Evolutionary conservation across 2,888 invertebrate species (phyloP), one percentile per base, ranked within the genome.

Genomic region (Hypomecis punctinalis): DNA sequence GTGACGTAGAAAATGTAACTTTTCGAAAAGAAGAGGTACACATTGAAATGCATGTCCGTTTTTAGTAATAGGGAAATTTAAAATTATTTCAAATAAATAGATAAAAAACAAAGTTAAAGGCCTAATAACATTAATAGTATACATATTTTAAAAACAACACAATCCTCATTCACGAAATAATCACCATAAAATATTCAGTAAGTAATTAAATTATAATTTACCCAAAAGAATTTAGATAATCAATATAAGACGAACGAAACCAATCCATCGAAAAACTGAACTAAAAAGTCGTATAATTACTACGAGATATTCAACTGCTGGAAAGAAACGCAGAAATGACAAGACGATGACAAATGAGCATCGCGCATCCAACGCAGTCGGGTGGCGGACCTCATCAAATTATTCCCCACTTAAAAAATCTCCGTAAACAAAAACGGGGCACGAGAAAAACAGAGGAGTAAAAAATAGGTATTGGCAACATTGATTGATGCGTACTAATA

Each of bases 401-500:
- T 91, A 92, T 92, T 90, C 91, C 91, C 87, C 90, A 89, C 91
- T 91, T 91, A 90, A 93, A 92, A 92, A 92, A 91, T 91, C 90
- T 88, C 81, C 88, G 88, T 90, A 92, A 92, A 92, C 91, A 92
- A 93, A 93, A 92, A 92, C 88, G 83, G 84, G 80, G 77, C 81
- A 84, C 80, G 84, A 40, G 84, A 87, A 89, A 91, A 92, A 90
- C 82, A 87, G 82, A 85, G 78, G 78, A 85, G 85, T 85, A 92
- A 93, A 66, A 93, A 92, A 91, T 91, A 91, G 89, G 89, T 92
- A 93, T 93, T 93, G 93, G 92, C 93, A 93, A 92, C 92, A 91
- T 93, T 93, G 93, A 93, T 93, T 93, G 93, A 93, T 93, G 93
- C 85, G 86, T 91, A 92, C 92, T 93, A 93, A 93, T 93, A 93